phyloP scores from a whole-genome alignment of 23 tunicate species.

The Ciona savignyi region DNA sequence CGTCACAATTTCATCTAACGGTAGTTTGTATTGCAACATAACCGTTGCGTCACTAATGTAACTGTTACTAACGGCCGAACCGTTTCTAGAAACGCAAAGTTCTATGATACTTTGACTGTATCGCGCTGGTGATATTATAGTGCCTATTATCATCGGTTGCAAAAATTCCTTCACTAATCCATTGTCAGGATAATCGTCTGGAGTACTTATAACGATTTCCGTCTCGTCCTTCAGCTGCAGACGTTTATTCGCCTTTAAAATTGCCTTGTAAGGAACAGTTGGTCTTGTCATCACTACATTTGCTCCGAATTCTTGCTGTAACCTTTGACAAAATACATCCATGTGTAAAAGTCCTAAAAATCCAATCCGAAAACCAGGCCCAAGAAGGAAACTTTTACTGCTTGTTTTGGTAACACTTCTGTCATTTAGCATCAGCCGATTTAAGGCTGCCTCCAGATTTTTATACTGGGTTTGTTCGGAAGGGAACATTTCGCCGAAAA shows the following conservation, averaged over 20 bases:
- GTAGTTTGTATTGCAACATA: constrained; percentile 33
- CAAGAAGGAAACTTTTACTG: constrained; percentile 10
- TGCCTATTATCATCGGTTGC: constrained; percentile 71
- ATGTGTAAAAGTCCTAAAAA: constrained; percentile 88
- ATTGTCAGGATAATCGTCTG: constrained; percentile 53
- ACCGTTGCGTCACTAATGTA: constrained; percentile 28
- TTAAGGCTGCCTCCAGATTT: constrained; percentile 33
- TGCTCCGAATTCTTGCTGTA: constrained; percentile 70
- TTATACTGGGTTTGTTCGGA: constrained; percentile 41
- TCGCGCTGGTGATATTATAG: constrained; percentile 52
- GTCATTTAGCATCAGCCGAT: constrained; percentile 62
- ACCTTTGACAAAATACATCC: constrained; percentile 86
- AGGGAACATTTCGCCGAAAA: constrained; percentile 67
- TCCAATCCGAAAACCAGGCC: constrained; percentile 82
- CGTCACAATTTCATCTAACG: constrained; percentile 48
- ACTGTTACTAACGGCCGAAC: constrained; percentile 15
- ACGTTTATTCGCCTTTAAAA: constrained; percentile 18
- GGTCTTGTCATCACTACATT: constrained; percentile 60
- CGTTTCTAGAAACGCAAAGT: constrained; percentile 7
- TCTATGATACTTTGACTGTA: constrained; percentile 6
- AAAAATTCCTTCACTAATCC: constrained; percentile 13
- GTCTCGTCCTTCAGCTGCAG: constrained; percentile 16
- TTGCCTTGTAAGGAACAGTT: constrained; percentile 59
- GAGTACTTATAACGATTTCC: constrained; percentile 36
- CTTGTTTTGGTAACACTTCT: constrained; percentile 42